phyloP scores from a whole-genome alignment of 2,797 vertebrate genomes.

The Manis pentadactyla region DNA sequence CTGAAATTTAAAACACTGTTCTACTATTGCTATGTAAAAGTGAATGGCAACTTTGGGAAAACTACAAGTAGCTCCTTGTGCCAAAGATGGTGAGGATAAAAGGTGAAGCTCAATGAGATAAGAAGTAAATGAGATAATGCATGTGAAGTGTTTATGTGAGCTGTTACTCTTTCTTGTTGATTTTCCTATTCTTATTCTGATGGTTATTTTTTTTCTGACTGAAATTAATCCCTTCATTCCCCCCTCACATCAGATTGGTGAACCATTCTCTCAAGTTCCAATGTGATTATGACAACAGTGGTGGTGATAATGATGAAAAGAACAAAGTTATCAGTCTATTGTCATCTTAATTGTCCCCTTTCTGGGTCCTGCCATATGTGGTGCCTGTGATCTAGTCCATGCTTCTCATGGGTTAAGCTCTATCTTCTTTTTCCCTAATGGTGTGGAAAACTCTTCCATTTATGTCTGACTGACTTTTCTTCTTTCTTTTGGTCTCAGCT shows the following conservation, averaged over 20 bases:
- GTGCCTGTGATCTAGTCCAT: background rate
- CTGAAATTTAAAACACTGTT: background rate
- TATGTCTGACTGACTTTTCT: constrained; percentile 39
- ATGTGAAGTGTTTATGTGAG: background rate
- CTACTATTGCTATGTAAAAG: background rate
- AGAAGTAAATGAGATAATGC: background rate
- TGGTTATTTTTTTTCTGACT: background rate
- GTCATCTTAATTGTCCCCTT: background rate
- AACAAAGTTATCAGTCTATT: background rate
- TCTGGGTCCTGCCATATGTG: background rate
- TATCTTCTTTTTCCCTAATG: background rate
- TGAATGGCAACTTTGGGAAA: background rate
- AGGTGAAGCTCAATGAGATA: background rate
- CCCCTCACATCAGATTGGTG: background rate
- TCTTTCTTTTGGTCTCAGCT: background rate
- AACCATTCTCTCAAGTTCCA: background rate
- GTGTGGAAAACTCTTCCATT: background rate
- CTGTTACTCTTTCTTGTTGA: background rate
- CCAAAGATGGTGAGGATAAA: background rate
- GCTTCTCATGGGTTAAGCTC: background rate
- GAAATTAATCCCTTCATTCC: background rate
- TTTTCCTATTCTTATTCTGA: background rate
- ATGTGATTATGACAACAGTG: background rate
- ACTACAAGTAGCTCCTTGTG: no score
- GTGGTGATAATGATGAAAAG: background rate